phyloP scores from a whole-genome alignment of 2,888 invertebrate species.

The Catocala sponsa region DNA sequence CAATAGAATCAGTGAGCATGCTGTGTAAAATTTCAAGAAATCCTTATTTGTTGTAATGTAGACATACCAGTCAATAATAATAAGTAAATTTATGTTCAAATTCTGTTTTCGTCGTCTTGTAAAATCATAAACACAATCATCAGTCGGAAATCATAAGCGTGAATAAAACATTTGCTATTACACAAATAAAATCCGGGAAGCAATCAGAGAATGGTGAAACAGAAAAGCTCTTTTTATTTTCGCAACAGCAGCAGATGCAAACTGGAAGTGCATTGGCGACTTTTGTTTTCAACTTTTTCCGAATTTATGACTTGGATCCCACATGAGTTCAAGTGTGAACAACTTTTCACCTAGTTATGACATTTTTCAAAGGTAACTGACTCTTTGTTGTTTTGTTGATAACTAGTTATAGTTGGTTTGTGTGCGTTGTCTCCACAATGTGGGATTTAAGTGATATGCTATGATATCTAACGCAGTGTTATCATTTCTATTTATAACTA shows the following conservation, averaged over 20 bases:
- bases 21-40: no score
- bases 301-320: conserved; percentile 69
- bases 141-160: neutral
- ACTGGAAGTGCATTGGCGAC: conserved; percentile 55
- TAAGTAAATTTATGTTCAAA: neutral
- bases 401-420: no score
- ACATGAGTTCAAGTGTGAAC: conserved; percentile 64
- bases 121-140: neutral
- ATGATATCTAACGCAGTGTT: no score
- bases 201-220: conserved; percentile 48
- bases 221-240: conserved; percentile 44
- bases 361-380: conserved; percentile 58
- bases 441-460: no score
- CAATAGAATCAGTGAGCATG: no score
- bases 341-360: conserved; percentile 68
- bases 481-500: no score
- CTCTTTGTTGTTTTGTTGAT: conserved; percentile 40
- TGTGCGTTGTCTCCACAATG: no score
- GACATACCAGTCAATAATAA: neutral
- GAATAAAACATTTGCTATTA: conserved; percentile 40
- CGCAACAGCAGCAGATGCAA: conserved; percentile 51
- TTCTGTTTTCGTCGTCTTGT: neutral
- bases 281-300: conserved; percentile 66
- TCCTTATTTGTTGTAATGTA: no score
- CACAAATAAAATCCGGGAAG: conserved; percentile 41